phyloP scores from a whole-genome alignment of 2,113 vertebrate genomes.

The Phainopepla nitens region DNA sequence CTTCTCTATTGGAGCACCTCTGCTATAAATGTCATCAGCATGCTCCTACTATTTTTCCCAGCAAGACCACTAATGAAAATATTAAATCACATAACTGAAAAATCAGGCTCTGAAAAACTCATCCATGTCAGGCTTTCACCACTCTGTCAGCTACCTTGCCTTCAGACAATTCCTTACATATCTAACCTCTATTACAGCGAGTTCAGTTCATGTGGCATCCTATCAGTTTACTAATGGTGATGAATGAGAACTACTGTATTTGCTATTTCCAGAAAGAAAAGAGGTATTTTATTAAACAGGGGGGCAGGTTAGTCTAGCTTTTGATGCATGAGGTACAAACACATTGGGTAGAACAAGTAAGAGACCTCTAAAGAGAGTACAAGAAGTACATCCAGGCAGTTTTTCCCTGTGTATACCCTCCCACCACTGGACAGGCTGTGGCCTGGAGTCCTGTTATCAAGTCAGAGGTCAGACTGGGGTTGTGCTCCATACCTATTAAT shows the following conservation, averaged over 20 bases:
- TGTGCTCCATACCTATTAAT: accelerated
- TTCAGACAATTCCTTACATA: neutral
- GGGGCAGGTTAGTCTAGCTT: neutral
- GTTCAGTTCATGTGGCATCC: neutral
- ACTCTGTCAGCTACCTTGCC: neutral
- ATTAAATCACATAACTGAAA: neutral
- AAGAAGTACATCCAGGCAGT: neutral
- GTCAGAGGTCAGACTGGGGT: neutral
- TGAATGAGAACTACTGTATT: neutral
- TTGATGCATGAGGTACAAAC: neutral
- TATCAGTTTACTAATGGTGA: neutral
- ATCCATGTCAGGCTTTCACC: neutral
- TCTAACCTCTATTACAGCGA: neutral
- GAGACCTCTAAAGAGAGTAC: neutral
- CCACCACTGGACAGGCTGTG: neutral
- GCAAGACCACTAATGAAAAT: neutral
- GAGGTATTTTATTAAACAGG: neutral
- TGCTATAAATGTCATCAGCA: neutral
- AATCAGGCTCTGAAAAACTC: neutral
- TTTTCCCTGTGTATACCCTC: neutral
- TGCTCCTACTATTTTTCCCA: neutral
- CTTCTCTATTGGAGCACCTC: neutral
- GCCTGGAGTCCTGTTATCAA: neutral
- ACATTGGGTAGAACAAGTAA: neutral
- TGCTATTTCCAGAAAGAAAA: neutral